Conservation (phyloP, 2,113 vertebrate genomes). For the Toxostoma redivivum region DNA sequence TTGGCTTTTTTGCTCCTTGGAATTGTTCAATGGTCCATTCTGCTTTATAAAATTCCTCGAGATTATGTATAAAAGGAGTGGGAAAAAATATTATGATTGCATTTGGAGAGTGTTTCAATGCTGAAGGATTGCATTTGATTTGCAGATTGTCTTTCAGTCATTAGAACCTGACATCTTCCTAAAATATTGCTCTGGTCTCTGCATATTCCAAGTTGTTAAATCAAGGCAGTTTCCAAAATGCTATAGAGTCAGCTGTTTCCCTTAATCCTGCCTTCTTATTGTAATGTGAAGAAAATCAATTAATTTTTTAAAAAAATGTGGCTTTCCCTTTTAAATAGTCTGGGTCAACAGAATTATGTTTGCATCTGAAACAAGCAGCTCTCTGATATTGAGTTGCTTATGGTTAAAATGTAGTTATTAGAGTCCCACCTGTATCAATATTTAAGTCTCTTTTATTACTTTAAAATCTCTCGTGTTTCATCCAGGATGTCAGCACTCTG, state of each 20-base stretch:
- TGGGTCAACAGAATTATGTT: slow-evolving; percentile 66
- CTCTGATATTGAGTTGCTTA: slow-evolving; percentile 70
- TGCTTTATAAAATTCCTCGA: neutral
- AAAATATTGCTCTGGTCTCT: neutral
- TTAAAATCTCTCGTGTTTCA: slow-evolving; percentile 78
- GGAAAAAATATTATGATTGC: neutral
- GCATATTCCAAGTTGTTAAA: neutral
- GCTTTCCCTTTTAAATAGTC: slow-evolving; percentile 45
- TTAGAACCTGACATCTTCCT: neutral
- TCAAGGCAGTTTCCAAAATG: neutral
- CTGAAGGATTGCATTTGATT: neutral
- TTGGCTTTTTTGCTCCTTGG: neutral
- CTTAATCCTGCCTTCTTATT: neutral
- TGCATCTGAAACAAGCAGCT: slow-evolving; percentile 69
- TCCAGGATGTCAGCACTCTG: slow-evolving; percentile 73
- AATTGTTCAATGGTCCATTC: neutral
- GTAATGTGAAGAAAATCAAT: slow-evolving; percentile 68
- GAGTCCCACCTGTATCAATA: slow-evolving; percentile 76
- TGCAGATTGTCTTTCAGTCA: neutral
- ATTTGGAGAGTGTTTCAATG: neutral
- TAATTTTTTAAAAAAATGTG: slow-evolving; percentile 56
- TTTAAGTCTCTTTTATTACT: slow-evolving; percentile 81
- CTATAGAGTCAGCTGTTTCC: neutral
- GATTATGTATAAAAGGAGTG: neutral
- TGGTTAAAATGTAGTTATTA: slow-evolving; percentile 80